phyloP scores from a whole-genome alignment of 2,113 vertebrate genomes.

The Thryonomys swinderianus region DNA sequence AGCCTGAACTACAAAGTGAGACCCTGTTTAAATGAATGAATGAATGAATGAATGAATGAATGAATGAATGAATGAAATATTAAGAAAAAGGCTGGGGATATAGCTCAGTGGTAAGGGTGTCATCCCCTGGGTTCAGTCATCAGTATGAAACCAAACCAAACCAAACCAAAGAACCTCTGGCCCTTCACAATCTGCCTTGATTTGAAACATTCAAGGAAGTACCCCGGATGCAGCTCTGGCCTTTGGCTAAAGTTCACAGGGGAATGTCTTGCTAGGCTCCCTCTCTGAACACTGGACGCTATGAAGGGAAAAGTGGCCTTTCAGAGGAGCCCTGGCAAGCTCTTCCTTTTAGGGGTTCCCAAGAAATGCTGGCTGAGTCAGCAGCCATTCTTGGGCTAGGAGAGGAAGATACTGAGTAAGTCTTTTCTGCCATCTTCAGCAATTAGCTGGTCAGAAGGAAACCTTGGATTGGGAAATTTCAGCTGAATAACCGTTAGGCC shows the following conservation, averaged over 20 bases:
- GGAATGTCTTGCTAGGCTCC: neutral
- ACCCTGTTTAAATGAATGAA: too few relatives aligned
- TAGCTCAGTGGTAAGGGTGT: neutral
- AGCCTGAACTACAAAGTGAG: too few relatives aligned
- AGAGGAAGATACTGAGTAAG: slow-evolving; percentile 12
- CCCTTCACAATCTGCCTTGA: slow-evolving; percentile 5
- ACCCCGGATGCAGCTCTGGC: neutral
- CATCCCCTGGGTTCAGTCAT: neutral
- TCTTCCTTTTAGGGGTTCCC: slow-evolving; percentile 37
- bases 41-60: too few relatives aligned
- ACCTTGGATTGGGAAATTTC: slow-evolving; percentile 53
- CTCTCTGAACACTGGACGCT: slow-evolving; percentile 7
- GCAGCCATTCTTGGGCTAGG: neutral
- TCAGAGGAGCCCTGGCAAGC: neutral
- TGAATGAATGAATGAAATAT: too few relatives aligned
- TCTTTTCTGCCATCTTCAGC: neutral
- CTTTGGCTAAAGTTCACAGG: slow-evolving; percentile 24
- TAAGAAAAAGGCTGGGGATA: neutral
- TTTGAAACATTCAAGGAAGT: slow-evolving; percentile 27
- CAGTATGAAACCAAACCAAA: neutral
- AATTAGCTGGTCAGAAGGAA: slow-evolving; percentile 56
- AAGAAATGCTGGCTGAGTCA: slow-evolving; percentile 46
- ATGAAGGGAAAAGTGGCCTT: slow-evolving; percentile 17
- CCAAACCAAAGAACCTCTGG: neutral
- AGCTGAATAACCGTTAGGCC: slow-evolving; percentile 51